phyloP scores from a whole-genome alignment of 2,113 vertebrate genomes.

The Pao palembangensis region DNA sequence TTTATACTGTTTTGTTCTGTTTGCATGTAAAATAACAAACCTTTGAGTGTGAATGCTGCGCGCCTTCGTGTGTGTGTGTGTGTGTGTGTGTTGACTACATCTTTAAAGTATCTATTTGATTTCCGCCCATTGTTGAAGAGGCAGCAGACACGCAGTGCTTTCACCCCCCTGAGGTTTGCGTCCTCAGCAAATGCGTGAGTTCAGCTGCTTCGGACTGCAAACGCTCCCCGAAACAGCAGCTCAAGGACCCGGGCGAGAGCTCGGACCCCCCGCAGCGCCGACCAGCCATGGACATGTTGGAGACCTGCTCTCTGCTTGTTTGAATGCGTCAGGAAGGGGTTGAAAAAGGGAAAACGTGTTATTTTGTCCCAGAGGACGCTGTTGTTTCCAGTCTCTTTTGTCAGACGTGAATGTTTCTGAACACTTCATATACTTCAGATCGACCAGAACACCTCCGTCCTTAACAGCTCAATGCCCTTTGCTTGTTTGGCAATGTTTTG shows the following conservation, averaged over 20 bases:
- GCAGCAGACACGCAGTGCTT: constrained; percentile 47
- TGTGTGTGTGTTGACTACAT: constrained; percentile 54
- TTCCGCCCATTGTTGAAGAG: constrained; percentile 52
- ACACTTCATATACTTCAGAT: constrained; percentile 37
- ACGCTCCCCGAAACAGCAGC: constrained; percentile 18
- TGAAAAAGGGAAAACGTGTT: constrained; percentile 35
- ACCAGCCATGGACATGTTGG: constrained; percentile 3
- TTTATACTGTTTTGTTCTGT: constrained; percentile 47
- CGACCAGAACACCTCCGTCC: constrained; percentile 61
- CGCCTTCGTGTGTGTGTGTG: constrained; percentile 4
- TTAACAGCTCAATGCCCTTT: constrained; percentile 77
- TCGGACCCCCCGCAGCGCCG: constrained; percentile 19
- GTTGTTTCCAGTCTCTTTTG: constrained; percentile 32
- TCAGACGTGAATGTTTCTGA: constrained; percentile 60
- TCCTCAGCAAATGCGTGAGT: too few relatives aligned
- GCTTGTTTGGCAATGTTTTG: constrained; percentile 72
- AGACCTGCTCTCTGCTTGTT: background rate
- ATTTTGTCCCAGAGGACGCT: constrained; percentile 43
- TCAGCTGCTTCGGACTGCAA: too few relatives aligned
- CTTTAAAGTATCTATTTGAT: constrained; percentile 76
- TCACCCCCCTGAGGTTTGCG: background rate
- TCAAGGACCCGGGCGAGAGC: constrained; percentile 20
- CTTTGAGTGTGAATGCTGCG: constrained; percentile 42
- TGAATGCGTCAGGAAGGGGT: constrained; percentile 10
- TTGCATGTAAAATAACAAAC: constrained; percentile 71